Conservation (phyloP, 2,888 invertebrate species). For the Chymomyza amoena region DNA sequence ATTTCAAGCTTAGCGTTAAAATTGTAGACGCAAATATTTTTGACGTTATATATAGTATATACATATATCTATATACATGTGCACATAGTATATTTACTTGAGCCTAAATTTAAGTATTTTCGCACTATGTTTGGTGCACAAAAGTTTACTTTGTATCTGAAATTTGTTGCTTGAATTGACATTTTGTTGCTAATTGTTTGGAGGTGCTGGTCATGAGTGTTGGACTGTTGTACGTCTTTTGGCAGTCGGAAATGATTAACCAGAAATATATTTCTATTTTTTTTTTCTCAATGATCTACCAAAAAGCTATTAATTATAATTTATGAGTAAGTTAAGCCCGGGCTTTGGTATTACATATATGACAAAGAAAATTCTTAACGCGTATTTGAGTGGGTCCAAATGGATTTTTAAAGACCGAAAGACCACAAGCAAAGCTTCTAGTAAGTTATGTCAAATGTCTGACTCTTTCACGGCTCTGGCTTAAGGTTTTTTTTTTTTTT, state of each 20-base stretch:
- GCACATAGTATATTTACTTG: constrained; percentile 43
- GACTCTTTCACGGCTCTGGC: not conserved
- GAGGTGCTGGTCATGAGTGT: constrained; percentile 29
- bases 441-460: not conserved
- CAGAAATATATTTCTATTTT: constrained; percentile 29
- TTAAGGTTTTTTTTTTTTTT: not conserved
- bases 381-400: not conserved
- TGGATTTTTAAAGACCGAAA: not conserved
- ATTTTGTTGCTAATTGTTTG: constrained; percentile 59
- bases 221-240: constrained; percentile 33
- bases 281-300: constrained; percentile 18
- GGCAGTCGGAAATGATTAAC: constrained; percentile 51
- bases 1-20: not conserved
- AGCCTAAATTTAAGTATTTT: constrained; percentile 37
- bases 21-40: not conserved
- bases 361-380: not conserved
- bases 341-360: not conserved
- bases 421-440: not conserved
- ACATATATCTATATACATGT: too few relatives aligned
- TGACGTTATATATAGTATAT: constrained; percentile 4
- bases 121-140: constrained; percentile 4
- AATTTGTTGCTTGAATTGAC: constrained; percentile 42
- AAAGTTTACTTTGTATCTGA: constrained; percentile 23
- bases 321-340: constrained; percentile 9
- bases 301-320: constrained; percentile 54